phyloP scores from a whole-genome alignment of 2,888 invertebrate species.

The Spatulosminthurus flaviceps region DNA sequence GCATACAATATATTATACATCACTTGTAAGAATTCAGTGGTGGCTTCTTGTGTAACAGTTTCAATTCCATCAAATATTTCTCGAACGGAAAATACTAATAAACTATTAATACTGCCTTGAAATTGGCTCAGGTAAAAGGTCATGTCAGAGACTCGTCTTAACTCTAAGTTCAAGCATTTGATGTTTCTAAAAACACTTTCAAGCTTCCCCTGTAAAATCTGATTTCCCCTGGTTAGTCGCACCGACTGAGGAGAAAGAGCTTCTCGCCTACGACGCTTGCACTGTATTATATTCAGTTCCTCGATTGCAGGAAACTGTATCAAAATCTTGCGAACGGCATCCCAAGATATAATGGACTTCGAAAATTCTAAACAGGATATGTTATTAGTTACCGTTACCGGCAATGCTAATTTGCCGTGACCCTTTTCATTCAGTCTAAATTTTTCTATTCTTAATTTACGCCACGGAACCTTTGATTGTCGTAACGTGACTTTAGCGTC shows the following conservation, averaged over 20 bases:
- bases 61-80: constrained; percentile 50
- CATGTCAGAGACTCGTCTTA: constrained; percentile 49
- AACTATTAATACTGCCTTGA: constrained; percentile 6
- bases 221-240: constrained; percentile 44
- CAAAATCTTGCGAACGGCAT: constrained; percentile 43
- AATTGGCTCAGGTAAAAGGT: constrained; percentile 48
- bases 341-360: constrained; percentile 50
- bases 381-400: constrained; percentile 19
- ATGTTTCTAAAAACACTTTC: constrained; percentile 37
- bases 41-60: constrained; percentile 35
- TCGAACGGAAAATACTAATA: constrained; percentile 33
- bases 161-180: constrained; percentile 36
- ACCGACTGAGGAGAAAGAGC: not conserved
- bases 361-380: constrained; percentile 44
- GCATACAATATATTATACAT: constrained; percentile 30
- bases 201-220: constrained; percentile 31
- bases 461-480: constrained; percentile 46
- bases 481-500: constrained; percentile 43
- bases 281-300: constrained; percentile 51
- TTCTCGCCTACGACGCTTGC: constrained; percentile 48
- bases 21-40: constrained; percentile 37
- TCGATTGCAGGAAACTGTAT: constrained; percentile 45
- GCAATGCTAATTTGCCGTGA: constrained; percentile 31
- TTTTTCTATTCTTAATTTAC: constrained; percentile 48
- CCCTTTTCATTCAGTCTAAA: constrained; percentile 43